Percentiles rank a stretch among this genome's conserved stretches.
phyloP scores from a whole-genome alignment of 1,140 invertebrate species.

The Rhagoletis pomonella region DNA sequence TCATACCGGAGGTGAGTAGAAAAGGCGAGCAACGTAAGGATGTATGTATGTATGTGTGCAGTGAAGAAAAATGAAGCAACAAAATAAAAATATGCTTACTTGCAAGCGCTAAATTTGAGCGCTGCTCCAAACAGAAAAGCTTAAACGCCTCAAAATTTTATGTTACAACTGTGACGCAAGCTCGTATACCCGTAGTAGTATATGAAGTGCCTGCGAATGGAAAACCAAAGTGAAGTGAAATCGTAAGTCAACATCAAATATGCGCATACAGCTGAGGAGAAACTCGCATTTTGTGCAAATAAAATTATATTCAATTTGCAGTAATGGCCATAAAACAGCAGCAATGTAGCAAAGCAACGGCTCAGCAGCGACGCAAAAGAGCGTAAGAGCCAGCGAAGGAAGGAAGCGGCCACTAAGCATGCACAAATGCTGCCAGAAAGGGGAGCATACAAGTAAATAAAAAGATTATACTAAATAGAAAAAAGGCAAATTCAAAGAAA shows the following conservation, averaged over 20 bases:
- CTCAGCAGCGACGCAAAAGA: background rate
- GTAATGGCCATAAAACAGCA: slow-evolving; percentile 38
- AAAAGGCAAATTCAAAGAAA: background rate
- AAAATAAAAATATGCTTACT: background rate
- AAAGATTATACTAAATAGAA: background rate
- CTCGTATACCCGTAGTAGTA: background rate
- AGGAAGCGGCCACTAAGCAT: background rate
- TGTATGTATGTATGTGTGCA: background rate
- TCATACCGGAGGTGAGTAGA: background rate
- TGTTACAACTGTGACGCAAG: background rate
- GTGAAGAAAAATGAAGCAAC: background rate
- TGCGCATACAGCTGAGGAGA: background rate
- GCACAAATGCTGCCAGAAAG: background rate
- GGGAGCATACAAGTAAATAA: too few species aligned
- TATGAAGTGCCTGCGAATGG: background rate
- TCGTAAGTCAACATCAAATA: slow-evolving; percentile 25
- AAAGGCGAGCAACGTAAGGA: background rate
- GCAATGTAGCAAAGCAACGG: slow-evolving; percentile 1
- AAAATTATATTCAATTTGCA: slow-evolving; percentile 56
- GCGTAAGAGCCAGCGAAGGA: background rate
- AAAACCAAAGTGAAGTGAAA: background rate
- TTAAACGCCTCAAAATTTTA: background rate
- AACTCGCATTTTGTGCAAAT: slow-evolving; percentile 19
- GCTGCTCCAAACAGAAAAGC: background rate
- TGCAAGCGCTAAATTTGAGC: background rate